Base-by-base conservation (phyloP, 2,888 invertebrate genomes). In the Rhagophthalmus giganteus region DNA sequence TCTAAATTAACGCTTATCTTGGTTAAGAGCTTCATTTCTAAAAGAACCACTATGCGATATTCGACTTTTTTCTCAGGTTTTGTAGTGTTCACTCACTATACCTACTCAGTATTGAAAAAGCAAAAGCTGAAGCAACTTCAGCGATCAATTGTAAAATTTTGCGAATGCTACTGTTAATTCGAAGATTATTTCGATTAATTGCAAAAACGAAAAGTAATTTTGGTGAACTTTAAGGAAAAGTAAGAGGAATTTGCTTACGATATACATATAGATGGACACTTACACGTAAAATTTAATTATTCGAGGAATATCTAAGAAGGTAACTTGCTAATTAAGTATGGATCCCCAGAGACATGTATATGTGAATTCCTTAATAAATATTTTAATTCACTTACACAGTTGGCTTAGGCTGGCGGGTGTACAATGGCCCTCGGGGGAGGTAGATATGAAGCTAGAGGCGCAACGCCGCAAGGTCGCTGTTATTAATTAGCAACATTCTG, bases 341-440 rank as follows among this genome's bases (percentile, higher is more conserved):
- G 61, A 64, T 68, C 70, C 67, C 71, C 54, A 33, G 69, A 65
- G 69, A 62, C 65, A 64, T 64, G 66, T 70, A 66, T 69, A 71
- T 72, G 71, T 69, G 72, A 72, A 72, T 71, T 73, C 71, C 71
- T 72, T 73, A 72, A 74, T 74, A 74, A 74, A 74, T 74, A 74
- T 73, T 74, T 74, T 72, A 73, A 74, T 74, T 74, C 74, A 73
- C 72, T 73, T 73, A 72, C 68, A 69, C 69, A 72, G 73, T 72
- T 70, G 72, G 71, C 70, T 73, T 72, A 72, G 71, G 69, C 69
- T 67, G 66, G 65, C 65, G 69, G 70, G 67, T 62, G 67, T 59
- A 68, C 68, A 69, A 73, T 72, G 70, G 69, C 66, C 62, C 72
- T 67, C 70, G 39, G 52, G 72, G 68, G 73, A 65, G 62, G 65